Evolutionary conservation across 2,113 vertebrate species (phyloP), one percentile per base, ranked within the genome.

Genomic region (Columba janthina): DNA sequence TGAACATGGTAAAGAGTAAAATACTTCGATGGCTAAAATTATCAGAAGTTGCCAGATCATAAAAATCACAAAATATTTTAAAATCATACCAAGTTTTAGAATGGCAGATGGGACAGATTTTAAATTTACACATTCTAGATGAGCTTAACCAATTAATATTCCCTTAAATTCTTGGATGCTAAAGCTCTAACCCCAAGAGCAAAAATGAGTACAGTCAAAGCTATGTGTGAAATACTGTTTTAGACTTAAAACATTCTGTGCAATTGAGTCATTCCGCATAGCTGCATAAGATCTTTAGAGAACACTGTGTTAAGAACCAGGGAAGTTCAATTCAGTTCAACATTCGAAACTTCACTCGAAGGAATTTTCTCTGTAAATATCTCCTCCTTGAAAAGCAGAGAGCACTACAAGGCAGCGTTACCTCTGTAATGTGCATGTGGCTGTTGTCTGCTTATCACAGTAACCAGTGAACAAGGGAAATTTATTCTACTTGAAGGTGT

Each of bases 21-120:
- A 57, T 26, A 44, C 24, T 62, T 64, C 5, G 2, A 67, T 6
- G 15, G 53, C 61, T 78, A 60, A 71, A 88, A 53, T 88, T n/a
- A 77, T 42, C 40, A 40, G 12, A 74, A 71, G n/a, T 95, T 67
- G 91, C 20, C 29, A 77, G 46, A 88, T 64, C 46, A 70, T 21
- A 53, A 82, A 82, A 88, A 85, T 58, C 72, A 77, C 19, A 16
- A 82, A 86, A 6, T 50, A 84, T 69, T 88, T 83, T 36, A 73
- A 40, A 85, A 72, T 76, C 28, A 62, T 13, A 80, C 12, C 3
- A 65, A 51, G 16, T 74, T 64, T 73, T 24, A 61, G 36, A 72
- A 64, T 19, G 25, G 15, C 28, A 81, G 50, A 73, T 9, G 3
- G 51, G 78, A 89, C 29, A 74, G 32, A 38, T 86, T 85, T 83